Conservation (phyloP, 2,888 invertebrate genomes). For the Drosophila subquinaria region DNA sequence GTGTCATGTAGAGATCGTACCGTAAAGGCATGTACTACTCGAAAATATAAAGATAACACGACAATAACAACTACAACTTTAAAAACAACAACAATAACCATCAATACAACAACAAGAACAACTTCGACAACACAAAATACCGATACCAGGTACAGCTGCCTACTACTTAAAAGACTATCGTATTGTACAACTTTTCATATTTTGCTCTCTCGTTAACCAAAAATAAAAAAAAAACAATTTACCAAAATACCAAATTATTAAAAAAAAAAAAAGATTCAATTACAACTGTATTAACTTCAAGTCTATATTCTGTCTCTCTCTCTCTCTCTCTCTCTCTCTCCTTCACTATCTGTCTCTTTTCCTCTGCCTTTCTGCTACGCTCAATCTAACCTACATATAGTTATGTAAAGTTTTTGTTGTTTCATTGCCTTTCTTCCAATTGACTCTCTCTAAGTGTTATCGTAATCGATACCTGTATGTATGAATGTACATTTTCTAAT, state of each 20-base stretch:
- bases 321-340: slow-evolving; percentile 52
- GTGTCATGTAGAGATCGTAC: slow-evolving; percentile 83
- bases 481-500: slow-evolving; percentile 34
- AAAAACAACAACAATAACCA: slow-evolving; percentile 56
- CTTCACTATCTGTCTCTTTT: slow-evolving; percentile 42
- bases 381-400: slow-evolving; percentile 49
- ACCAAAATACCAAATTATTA: slow-evolving; percentile 10
- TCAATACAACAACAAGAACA: slow-evolving; percentile 58
- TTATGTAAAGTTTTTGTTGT: slow-evolving; percentile 48
- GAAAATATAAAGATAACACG: slow-evolving; percentile 78
- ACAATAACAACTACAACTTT: slow-evolving; percentile 67
- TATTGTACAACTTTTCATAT: slow-evolving; percentile 65
- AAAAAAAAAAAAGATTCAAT: slow-evolving; percentile 35
- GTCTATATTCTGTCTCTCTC: slow-evolving; percentile 26
- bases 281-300: slow-evolving; percentile 15
- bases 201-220: slow-evolving; percentile 73
- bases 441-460: slow-evolving; percentile 59
- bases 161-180: slow-evolving; percentile 55
- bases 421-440: slow-evolving; percentile 53
- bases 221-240: slow-evolving; percentile 24
- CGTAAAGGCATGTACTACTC: slow-evolving; percentile 78
- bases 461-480: slow-evolving; percentile 43
- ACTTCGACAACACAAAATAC: slow-evolving; percentile 76
- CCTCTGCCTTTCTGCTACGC: slow-evolving; percentile 46
- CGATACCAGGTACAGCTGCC: slow-evolving; percentile 81